Evolutionary conservation across 2,888 invertebrate genomes (phyloP).

Genomic region (Gymnoscelis rufifasciata): DNA sequence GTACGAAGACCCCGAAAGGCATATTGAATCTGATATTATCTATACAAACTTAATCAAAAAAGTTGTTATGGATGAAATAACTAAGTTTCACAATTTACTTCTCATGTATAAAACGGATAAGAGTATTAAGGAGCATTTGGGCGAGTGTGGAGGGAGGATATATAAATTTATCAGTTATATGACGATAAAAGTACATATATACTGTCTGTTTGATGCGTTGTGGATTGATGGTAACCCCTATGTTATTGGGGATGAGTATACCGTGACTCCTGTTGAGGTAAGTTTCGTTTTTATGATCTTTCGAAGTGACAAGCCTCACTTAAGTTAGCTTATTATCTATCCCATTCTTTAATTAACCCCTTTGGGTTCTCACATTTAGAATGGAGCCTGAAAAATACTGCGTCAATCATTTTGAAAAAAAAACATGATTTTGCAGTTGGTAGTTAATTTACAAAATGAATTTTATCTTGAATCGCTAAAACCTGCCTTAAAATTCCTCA

Average conservation of each 20-base stretch:
- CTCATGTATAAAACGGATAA: slow-evolving; percentile 71
- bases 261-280: slow-evolving; percentile 67
- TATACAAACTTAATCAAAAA: slow-evolving; percentile 71
- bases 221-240: slow-evolving; percentile 75
- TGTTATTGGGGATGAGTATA: slow-evolving; percentile 70
- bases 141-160: slow-evolving; percentile 68
- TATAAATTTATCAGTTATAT: slow-evolving; percentile 73
- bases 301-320: no score
- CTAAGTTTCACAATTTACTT: slow-evolving; percentile 65
- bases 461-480: no score
- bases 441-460: no score
- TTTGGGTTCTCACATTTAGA: no score
- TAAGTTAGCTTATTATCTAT: no score
- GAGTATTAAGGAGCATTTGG: slow-evolving; percentile 68
- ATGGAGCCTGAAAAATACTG: no score
- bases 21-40: slow-evolving; percentile 70
- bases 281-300: no score
- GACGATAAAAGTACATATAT: slow-evolving; percentile 72
- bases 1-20: slow-evolving; percentile 70
- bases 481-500: no score
- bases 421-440: no score
- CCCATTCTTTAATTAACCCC: no score
- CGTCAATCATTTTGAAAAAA: no score
- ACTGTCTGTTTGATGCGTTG: slow-evolving; percentile 66
- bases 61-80: slow-evolving; percentile 70